These are phyloP conservation scores for Pseudanteris insignis DNA, from an alignment of 2,888 invertebrate genomes.

Conservation along the genomic window DNA sequence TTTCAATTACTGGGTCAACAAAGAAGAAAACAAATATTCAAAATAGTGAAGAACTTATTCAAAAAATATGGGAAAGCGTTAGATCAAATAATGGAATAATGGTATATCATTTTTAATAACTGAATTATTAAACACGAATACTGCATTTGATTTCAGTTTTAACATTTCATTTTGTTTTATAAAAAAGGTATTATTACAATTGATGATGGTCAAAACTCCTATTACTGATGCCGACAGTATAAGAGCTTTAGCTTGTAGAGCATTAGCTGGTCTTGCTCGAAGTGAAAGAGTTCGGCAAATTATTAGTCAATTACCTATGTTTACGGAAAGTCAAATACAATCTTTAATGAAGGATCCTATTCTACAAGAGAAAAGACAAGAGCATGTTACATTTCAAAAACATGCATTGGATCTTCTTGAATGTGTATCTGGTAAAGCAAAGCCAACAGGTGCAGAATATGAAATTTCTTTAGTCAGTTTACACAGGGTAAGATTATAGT, in stretches of 20 bases:
- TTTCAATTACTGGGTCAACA: conserved; percentile 67
- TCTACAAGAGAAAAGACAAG: conserved; percentile 92
- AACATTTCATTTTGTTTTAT: conserved; percentile 18
- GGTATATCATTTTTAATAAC: too few relatives aligned
- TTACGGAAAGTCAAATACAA: conserved; percentile 92
- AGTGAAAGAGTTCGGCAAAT: conserved; percentile 94
- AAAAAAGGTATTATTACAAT: conserved; percentile 78
- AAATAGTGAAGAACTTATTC: conserved; percentile 85
- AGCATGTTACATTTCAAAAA: conserved; percentile 95
- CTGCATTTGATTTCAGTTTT: conserved; percentile 1
- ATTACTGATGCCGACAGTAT: conserved; percentile 97
- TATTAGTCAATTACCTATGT: conserved; percentile 92
- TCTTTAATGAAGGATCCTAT: conserved; percentile 96
- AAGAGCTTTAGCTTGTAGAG: conserved; percentile 91
- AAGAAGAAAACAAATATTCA: conserved; percentile 74
- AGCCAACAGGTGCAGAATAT: conserved; percentile 78
- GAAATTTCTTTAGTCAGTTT: conserved; percentile 90
- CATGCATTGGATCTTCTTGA: conserved; percentile 91
- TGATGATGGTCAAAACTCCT: conserved; percentile 92
- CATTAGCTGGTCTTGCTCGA: conserved; percentile 91
- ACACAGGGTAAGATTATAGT: conserved; percentile 79
- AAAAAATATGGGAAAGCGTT: conserved; percentile 94
- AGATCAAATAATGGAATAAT: conserved; percentile 96
- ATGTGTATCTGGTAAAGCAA: conserved; percentile 89
- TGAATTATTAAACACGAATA: too few relatives aligned